Base-by-base conservation (phyloP, 2,888 invertebrate species). In the Mimumesa dahlbomi region DNA sequence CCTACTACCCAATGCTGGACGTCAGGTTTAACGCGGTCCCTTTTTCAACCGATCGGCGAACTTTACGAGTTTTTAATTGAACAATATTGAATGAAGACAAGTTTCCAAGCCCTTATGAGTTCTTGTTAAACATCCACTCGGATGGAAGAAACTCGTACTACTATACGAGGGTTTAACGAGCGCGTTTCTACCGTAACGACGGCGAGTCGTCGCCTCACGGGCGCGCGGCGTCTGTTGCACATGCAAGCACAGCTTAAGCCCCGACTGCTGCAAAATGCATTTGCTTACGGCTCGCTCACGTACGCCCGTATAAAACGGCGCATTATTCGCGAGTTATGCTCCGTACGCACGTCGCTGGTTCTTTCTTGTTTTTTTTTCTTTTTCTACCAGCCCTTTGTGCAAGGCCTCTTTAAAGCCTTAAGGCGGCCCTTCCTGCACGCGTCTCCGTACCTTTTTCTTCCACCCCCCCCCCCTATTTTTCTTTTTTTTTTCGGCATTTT, bases 241-340 rank as follows among this genome's bases (percentile, higher is more conserved):
- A 49, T 38, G 68, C 58, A 58, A 67, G 46, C 46, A 14, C 53
- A 63, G 65, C 69, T 78, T 78, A 78, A 70, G 53, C 42, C 50
- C 43, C 49, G 40, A n/a, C 38, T 53, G 36, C 50, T 42, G 75
- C 69, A 57, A 78, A 78, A 78, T 73, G 70, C 78, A 78, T 79
- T 79, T 72, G 74, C 79, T 78, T 75, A 77, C 68, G 65, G 71
- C 62, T 72, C 59, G 73, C 72, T 77, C 78, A 69, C 77, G 81
- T 74, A 75, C 78, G 79, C 67, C 67, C 77, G 75, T 81, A 80
- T 80, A 80, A 83, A 82, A 82, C 79, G 67, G 69, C 68, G 78
- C 75, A 79, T 84, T 84, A 84, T 83, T 83, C 78, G 76, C 82
- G 74, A 82, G 81, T 81, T 83, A 83, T 78, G 76, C 73, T 52